Evolutionary conservation across 2,797 vertebrate species (phyloP), one percentile per base, ranked within the genome.

Genomic region (Neosilurus mollespiculum): DNA sequence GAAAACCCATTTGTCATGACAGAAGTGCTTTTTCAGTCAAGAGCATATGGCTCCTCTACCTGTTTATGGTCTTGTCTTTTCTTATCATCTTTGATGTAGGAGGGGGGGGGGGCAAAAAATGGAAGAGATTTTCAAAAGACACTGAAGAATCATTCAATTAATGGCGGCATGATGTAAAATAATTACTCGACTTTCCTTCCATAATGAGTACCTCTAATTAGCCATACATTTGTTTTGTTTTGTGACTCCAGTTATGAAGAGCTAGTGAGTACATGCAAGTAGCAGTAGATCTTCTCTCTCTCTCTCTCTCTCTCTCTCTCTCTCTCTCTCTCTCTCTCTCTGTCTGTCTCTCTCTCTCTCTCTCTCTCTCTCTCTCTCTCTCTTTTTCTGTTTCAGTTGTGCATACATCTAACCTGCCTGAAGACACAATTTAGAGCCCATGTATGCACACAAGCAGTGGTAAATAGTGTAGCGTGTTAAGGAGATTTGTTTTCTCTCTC

Each of bases 121-220:
- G 90, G 94, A 93, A 95, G 94, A 95, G 93, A 95, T 96, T 97
- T 96, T 96, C 96, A 96, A 96, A 96, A 97, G 96, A 96, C 96
- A 96, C 94, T 92, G 96, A 97, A 97, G 96, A 97, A 98, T 98
- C 95, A 96, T 98, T 98, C 93, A 97, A 97, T 98, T 98, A 98
- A 97, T 97, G 95, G 96, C 95, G 94, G 96, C 97, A 94, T 96
- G 97, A 98, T 97, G 96, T 98, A 96, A 98, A 98, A 98, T 98
- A 97, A 95, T 94, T 93, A 94, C 94, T 93, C 96, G 96, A 96
- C 96, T 97, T 95, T 96, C 96, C 97, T 97, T 95, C 96, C 96
- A 94, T 97, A 98, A 97, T 96, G 97, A 98, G 96, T 93, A 96
- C 95, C 94, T 96, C 96, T 98, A 98, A 99, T 99, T 98, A 98